phyloP scores from a whole-genome alignment of 2,888 invertebrate species.

The Eucera pruinosa region DNA sequence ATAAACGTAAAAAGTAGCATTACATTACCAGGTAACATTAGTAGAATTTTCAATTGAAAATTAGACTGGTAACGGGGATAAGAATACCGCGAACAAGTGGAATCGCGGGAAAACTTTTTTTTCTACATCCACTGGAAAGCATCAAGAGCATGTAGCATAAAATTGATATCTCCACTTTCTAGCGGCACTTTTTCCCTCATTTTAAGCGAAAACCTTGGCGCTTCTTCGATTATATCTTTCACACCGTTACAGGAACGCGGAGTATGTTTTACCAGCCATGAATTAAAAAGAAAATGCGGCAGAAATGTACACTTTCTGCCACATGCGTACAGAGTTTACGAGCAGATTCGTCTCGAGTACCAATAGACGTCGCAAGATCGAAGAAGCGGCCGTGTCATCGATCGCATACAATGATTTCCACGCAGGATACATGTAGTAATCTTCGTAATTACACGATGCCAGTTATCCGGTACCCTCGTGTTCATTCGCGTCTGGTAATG shows the following conservation, averaged over 20 bases:
- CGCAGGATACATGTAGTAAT: constrained; percentile 8
- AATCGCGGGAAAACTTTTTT: not conserved
- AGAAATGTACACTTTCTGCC: not conserved
- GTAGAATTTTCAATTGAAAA: not conserved
- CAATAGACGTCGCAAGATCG: not conserved
- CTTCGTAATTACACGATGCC: constrained; percentile 50
- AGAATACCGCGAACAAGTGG: not conserved
- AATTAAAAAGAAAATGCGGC: not conserved
- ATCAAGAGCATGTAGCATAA: not conserved
- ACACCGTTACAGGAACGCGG: not conserved
- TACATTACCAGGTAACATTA: no score
- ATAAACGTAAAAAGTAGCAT: no score
- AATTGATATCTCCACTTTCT: not conserved
- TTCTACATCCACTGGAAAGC: not conserved
- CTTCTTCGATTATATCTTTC: not conserved
- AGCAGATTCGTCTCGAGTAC: not conserved
- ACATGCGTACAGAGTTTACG: not conserved
- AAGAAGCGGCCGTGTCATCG: not conserved
- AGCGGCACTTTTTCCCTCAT: not conserved
- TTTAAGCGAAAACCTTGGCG: not conserved
- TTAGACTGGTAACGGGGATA: no score
- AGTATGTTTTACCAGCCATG: not conserved
- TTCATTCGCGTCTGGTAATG: constrained; percentile 2
- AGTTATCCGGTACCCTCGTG: constrained; percentile 35
- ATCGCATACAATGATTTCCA: not conserved